Evolutionary conservation across 2,888 invertebrate genomes (phyloP).

Genomic region (Rhingia campestris): DNA sequence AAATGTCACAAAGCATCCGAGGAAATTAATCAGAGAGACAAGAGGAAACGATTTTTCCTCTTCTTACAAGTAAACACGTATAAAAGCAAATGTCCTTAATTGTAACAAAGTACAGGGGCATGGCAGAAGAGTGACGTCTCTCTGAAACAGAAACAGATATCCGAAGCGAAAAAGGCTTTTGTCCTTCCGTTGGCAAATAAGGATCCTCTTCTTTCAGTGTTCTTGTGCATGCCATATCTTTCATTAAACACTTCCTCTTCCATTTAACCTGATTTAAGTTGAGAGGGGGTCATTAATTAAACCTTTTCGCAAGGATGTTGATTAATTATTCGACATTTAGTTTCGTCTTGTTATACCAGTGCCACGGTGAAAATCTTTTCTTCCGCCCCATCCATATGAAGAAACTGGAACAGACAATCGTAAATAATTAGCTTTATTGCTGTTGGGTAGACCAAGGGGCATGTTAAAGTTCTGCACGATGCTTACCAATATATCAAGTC

Average conservation of each 20-base stretch:
- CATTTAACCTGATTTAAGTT: constrained; percentile 43
- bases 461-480: not conserved
- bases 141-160: constrained; percentile 24
- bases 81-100: constrained; percentile 66
- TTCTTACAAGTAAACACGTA: constrained; percentile 32
- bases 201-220: constrained; percentile 1
- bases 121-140: constrained; percentile 5
- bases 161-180: constrained; percentile 1
- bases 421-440: constrained; percentile 55
- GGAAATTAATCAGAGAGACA: constrained; percentile 62
- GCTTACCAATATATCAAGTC: constrained; percentile 20
- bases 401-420: not conserved
- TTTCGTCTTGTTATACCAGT: constrained; percentile 46
- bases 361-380: not conserved
- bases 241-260: constrained; percentile 41
- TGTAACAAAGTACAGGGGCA: constrained; percentile 55
- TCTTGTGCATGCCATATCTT: constrained; percentile 7
- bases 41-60: constrained; percentile 10
- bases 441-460: not conserved
- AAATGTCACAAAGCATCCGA: constrained; percentile 56
- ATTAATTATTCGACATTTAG: constrained; percentile 70
- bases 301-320: constrained; percentile 60
- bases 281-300: constrained; percentile 59
- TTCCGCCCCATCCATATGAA: not conserved
- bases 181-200: not conserved